Evolutionary conservation across 2,113 vertebrate genomes (phyloP).

Genomic region (Melanostigma gelatinosum): DNA sequence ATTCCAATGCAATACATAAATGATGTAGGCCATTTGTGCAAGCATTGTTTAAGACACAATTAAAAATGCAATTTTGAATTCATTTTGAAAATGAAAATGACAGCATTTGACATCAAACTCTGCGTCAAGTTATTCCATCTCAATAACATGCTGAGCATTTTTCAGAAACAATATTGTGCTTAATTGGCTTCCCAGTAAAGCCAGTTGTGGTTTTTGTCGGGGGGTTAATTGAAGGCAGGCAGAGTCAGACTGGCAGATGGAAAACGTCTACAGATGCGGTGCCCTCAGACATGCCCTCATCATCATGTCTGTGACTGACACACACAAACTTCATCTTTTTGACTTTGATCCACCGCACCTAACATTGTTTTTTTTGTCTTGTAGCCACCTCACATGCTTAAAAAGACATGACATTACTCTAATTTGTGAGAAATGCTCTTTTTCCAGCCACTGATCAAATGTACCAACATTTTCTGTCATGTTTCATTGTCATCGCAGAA

Average conservation of each 20-base stretch:
- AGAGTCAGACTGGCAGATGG: constrained; percentile 64
- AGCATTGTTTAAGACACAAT: background rate
- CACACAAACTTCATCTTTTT: background rate
- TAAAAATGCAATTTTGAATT: background rate
- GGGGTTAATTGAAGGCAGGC: constrained; percentile 67
- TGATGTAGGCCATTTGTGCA: background rate
- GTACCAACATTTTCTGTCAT: background rate
- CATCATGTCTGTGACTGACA: constrained; percentile 52
- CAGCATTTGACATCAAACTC: background rate
- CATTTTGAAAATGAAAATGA: background rate
- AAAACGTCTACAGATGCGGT: constrained; percentile 72
- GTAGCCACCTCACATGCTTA: constrained; percentile 1
- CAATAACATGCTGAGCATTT: constrained; percentile 19
- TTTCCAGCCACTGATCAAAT: background rate
- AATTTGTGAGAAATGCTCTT: background rate
- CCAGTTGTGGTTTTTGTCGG: constrained; percentile 65
- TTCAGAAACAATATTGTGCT: constrained; percentile 41
- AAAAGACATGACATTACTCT: background rate
- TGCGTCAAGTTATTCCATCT: background rate
- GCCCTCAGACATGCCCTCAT: constrained; percentile 72
- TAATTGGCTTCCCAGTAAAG: constrained; percentile 61
- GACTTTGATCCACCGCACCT: constrained; percentile 43
- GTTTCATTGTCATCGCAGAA: background rate
- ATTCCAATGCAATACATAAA: background rate
- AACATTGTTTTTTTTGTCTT: background rate